Conservation (phyloP, 2,888 invertebrate genomes). For the Germaria angustata region DNA sequence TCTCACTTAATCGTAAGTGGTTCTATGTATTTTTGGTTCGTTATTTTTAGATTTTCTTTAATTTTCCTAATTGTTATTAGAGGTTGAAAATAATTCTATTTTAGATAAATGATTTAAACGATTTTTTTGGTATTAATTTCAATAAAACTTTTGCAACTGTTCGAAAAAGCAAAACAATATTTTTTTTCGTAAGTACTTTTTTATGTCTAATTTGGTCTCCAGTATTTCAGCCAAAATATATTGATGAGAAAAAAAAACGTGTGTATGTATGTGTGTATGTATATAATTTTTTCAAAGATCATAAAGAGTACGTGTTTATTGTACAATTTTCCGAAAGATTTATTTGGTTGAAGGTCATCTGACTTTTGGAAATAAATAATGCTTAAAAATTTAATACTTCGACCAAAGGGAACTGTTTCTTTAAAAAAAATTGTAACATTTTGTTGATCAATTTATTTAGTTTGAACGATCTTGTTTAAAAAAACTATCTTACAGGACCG, state of each 20-base stretch:
- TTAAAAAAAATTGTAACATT: too few relatives aligned
- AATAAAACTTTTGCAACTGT: background rate
- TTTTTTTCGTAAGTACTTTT: background rate
- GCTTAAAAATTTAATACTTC: background rate
- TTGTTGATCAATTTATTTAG: background rate
- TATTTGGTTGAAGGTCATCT: conserved; percentile 23
- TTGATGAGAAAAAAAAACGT: background rate
- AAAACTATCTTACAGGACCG: too few relatives aligned
- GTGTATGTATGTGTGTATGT: background rate
- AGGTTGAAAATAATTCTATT: background rate
- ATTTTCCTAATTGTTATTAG: conserved; percentile 21
- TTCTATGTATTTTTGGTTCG: background rate
- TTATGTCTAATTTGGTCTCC: background rate
- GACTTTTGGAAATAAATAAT: background rate
- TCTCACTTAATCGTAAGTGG: background rate
- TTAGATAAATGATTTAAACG: background rate
- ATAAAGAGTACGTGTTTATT: background rate
- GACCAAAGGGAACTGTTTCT: background rate
- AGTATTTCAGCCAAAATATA: background rate
- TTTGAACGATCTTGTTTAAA: too few relatives aligned
- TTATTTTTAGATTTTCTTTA: background rate
- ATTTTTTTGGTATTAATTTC: background rate
- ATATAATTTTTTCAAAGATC: background rate
- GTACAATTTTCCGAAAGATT: conserved; percentile 32
- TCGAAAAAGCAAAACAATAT: background rate